Percentiles rank a stretch among this genome's conserved stretches.
Evolutionary conservation across 2,888 invertebrate species (phyloP).

Genomic region (Plebejus melissa): DNA sequence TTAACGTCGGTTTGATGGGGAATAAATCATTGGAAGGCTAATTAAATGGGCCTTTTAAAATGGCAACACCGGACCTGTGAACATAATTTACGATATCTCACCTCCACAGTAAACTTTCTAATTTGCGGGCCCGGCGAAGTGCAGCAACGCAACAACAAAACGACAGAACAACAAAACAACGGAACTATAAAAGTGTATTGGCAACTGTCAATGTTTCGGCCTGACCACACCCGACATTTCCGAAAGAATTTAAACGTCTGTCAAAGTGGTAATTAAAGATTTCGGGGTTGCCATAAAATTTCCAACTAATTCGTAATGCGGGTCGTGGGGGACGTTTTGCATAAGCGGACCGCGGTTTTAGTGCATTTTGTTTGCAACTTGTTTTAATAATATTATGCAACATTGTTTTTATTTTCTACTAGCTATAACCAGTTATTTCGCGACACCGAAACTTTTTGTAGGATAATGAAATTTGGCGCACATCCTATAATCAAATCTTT

Average conservation of each 20-base stretch:
- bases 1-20: constrained; percentile 55
- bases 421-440: not conserved
- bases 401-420: not conserved
- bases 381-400: not conserved
- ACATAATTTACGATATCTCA: constrained; percentile 71
- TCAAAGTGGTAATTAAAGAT: constrained; percentile 76
- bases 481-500: not conserved
- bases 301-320: constrained; percentile 52
- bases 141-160: constrained; percentile 64
- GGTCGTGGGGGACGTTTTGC: constrained; percentile 9
- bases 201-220: constrained; percentile 63
- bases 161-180: constrained; percentile 62
- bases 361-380: not conserved
- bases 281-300: constrained; percentile 67
- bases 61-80: constrained; percentile 54
- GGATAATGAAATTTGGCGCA: not conserved
- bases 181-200: constrained; percentile 71
- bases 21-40: constrained; percentile 67
- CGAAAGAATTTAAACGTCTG: constrained; percentile 67
- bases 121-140: constrained; percentile 62
- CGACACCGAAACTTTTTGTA: not conserved
- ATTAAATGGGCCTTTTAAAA: constrained; percentile 67
- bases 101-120: constrained; percentile 72
- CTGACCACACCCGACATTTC: constrained; percentile 66
- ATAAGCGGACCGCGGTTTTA: constrained; percentile 6